These are phyloP conservation scores for Mycogona germanica DNA, from an alignment of 2,888 invertebrate genomes.

Conservation along the genomic window DNA sequence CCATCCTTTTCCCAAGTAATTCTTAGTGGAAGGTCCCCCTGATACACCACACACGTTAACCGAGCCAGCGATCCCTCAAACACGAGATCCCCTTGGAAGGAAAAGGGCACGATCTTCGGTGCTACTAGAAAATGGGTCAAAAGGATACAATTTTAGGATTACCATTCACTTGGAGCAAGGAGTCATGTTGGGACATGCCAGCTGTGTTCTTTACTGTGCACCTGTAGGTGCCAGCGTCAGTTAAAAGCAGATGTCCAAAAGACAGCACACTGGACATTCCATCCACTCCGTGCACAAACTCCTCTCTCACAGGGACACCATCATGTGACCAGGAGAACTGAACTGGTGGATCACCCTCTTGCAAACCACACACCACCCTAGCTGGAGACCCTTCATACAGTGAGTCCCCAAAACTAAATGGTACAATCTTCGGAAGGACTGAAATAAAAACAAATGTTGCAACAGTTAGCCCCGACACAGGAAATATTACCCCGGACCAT, in stretches of 20 bases:
- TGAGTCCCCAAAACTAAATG: slow-evolving; percentile 1
- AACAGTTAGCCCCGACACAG: slow-evolving; percentile 1
- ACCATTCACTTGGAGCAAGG: slow-evolving; percentile 7
- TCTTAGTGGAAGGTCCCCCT: slow-evolving; percentile 64
- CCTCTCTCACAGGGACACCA: not conserved
- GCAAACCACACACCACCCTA: slow-evolving; percentile 13
- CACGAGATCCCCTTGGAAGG: slow-evolving; percentile 54
- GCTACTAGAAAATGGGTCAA: slow-evolving; percentile 11
- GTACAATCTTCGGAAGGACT: slow-evolving; percentile 9
- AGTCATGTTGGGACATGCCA: not conserved
- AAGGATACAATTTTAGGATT: slow-evolving; percentile 3
- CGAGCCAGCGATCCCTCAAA: slow-evolving; percentile 68
- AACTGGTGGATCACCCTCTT: slow-evolving; percentile 7
- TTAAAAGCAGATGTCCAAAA: not conserved
- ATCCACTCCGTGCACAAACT: not conserved
- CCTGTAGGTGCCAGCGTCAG: slow-evolving; percentile 5
- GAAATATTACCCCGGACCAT: slow-evolving; percentile 15
- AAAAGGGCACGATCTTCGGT: slow-evolving; percentile 57
- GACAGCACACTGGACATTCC: slow-evolving; percentile 10
- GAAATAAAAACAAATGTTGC: not conserved
- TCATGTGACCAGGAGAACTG: slow-evolving; percentile 3
- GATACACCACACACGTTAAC: slow-evolving; percentile 65
- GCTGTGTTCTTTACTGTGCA: slow-evolving; percentile 5
- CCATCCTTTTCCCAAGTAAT: slow-evolving; percentile 74
- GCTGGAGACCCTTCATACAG: slow-evolving; percentile 11